A percentile compares a stretch with the other conserved stretches of the same genome.
Conservation (phyloP, 2,797 vertebrate species). For the Schizopygopsis pylzovi region DNA sequence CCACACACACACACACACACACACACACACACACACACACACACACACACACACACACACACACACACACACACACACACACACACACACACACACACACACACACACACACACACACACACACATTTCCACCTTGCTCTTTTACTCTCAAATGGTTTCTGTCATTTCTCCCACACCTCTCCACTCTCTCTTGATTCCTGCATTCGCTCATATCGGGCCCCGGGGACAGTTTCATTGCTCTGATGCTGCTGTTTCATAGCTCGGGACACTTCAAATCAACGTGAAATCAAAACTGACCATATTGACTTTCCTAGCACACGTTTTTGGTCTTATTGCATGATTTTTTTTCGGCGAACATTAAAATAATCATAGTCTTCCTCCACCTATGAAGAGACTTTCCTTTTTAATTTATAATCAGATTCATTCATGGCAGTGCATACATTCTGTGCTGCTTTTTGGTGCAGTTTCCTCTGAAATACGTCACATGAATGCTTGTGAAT, state of each 20-base stretch:
- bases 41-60: too few species aligned
- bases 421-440: not conserved
- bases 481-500: not conserved
- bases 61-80: too few species aligned
- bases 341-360: not conserved
- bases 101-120: too few species aligned
- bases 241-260: constrained; percentile 7
- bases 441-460: not conserved
- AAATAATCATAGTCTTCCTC: not conserved
- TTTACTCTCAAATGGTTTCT: not conserved
- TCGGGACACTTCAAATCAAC: not conserved
- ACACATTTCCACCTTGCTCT: constrained; percentile 22
- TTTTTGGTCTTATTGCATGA: not conserved
- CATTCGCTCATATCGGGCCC: not conserved
- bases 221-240: constrained; percentile 11
- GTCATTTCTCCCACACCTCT: not conserved
- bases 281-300: not conserved
- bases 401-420: not conserved
- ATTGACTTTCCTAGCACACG: not conserved
- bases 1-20: too few species aligned
- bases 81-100: too few species aligned
- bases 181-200: not conserved
- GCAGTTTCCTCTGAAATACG: not conserved
- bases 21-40: too few species aligned
- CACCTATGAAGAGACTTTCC: not conserved